These are phyloP conservation scores for Dusona sp. DNA, from an alignment of 2,888 invertebrate species.

Conservation along the genomic window DNA sequence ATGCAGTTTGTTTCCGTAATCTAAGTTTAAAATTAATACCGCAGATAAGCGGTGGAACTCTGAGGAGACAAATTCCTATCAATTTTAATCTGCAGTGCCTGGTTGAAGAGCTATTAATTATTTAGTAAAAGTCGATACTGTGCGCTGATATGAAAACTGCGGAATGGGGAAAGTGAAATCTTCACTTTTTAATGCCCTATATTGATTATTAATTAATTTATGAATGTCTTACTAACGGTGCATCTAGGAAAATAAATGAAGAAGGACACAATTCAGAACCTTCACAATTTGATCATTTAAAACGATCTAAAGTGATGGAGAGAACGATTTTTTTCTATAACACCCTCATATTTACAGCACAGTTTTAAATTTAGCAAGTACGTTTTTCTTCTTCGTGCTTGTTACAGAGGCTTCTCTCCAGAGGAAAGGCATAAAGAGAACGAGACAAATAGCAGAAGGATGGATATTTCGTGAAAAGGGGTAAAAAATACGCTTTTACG, in stretches of 20 bases:
- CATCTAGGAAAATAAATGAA: not conserved
- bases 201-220: not conserved
- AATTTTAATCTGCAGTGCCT: not conserved
- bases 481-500: slow-evolving; percentile 45
- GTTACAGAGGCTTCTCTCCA: not conserved
- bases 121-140: not conserved
- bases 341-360: not conserved
- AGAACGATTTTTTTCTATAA: not conserved
- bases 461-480: slow-evolving; percentile 24
- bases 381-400: not conserved
- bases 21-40: not conserved
- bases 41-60: not conserved
- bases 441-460: not conserved
- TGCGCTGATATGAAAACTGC: not conserved
- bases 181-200: not conserved
- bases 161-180: not conserved
- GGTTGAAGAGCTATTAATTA: not conserved
- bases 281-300: not conserved
- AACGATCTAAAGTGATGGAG: not conserved
- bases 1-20: not conserved
- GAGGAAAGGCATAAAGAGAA: not conserved
- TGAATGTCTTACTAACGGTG: not conserved
- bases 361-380: not conserved
- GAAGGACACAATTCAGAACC: not conserved
- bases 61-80: not conserved